Evolutionary conservation across 1,140 invertebrate species (phyloP).

Genomic region (Physella acuta): DNA sequence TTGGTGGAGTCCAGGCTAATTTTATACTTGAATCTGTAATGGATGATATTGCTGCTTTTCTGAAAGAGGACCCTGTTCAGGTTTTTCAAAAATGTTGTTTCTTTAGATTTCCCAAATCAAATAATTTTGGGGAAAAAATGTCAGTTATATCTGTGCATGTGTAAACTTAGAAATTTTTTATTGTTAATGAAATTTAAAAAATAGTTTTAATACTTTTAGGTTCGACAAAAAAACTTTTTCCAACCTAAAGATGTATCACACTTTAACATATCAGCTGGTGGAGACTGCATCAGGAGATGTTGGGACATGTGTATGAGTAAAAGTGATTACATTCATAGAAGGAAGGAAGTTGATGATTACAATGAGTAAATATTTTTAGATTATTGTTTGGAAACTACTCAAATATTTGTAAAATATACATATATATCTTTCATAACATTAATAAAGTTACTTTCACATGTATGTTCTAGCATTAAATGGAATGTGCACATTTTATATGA

Average conservation of each 20-base stretch:
- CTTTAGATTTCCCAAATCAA: no score
- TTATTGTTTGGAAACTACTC: background rate
- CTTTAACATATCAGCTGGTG: slow-evolving; percentile 3
- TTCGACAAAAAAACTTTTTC: slow-evolving; percentile 13
- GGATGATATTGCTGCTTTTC: slow-evolving; percentile 44
- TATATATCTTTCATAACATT: no score
- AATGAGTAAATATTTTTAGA: slow-evolving; percentile 2
- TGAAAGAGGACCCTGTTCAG: background rate
- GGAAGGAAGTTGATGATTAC: slow-evolving; percentile 15
- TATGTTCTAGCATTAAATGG: no score
- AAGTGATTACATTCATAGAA: background rate
- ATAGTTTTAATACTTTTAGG: no score
- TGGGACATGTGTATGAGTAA: slow-evolving; percentile 24
- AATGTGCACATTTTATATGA: no score
- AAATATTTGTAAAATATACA: no score
- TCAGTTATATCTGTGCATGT: no score
- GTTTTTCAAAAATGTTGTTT: no score
- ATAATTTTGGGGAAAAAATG: no score
- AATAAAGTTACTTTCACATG: no score
- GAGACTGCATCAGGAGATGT: slow-evolving; percentile 6
- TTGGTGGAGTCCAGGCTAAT: slow-evolving; percentile 59
- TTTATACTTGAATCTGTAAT: slow-evolving; percentile 54
- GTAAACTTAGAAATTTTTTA: no score
- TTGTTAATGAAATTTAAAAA: no score
- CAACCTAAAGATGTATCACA: slow-evolving; percentile 7